phyloP scores from a whole-genome alignment of 2,113 vertebrate species.

The Raja brachyura region DNA sequence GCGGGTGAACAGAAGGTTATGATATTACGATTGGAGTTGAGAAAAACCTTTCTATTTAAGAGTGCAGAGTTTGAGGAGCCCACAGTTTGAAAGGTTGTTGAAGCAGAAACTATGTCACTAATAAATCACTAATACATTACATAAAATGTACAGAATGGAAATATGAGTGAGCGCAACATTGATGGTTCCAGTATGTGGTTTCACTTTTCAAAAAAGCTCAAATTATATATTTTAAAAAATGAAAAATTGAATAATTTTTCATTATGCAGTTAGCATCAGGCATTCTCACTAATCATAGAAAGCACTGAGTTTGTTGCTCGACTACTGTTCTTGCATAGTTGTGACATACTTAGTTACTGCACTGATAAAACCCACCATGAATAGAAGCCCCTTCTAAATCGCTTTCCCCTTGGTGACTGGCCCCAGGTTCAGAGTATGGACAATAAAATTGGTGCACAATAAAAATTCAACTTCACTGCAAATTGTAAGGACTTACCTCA shows the following conservation, averaged over 20 bases:
- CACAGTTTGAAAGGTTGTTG: too few relatives aligned
- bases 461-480: not conserved
- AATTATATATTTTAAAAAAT: too few relatives aligned
- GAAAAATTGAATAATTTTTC: not conserved
- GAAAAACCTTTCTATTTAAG: too few relatives aligned
- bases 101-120: too few relatives aligned
- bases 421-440: not conserved
- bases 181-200: not conserved
- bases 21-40: too few relatives aligned
- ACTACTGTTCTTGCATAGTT: not conserved
- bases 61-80: too few relatives aligned
- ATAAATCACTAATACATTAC: not conserved
- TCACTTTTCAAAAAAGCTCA: too few relatives aligned
- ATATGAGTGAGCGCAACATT: not conserved
- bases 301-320: not conserved
- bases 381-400: too few relatives aligned
- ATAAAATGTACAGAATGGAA: not conserved
- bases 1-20: too few relatives aligned
- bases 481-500: conserved; percentile 45
- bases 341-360: not conserved
- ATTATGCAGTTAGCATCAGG: not conserved
- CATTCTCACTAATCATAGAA: not conserved
- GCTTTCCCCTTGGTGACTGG: not conserved
- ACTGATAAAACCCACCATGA: not conserved
- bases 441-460: not conserved